Evolutionary conservation across 1,140 invertebrate species (phyloP), one percentile per base, ranked within the genome.

Genomic region (Leptinotarsa defecta): DNA sequence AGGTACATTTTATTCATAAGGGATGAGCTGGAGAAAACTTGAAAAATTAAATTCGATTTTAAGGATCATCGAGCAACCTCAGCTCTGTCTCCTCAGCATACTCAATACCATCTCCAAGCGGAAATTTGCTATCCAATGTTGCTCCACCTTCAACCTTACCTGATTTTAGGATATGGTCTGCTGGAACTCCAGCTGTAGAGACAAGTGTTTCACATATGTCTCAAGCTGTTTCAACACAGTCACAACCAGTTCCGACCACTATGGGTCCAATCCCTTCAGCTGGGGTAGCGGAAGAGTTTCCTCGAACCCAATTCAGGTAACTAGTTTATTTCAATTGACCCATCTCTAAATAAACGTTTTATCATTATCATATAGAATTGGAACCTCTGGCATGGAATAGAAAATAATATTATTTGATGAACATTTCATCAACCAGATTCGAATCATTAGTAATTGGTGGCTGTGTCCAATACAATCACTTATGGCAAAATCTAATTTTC

Each of bases 121-220:
- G 88, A 17, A 89, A 89, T 78, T 78, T 90, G 63, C 83, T 90
- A 65, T 89, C 89, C 4, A 89, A 86, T 80, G 87, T 90, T 4
- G 86, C 88, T 67, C 90, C 90, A 27, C 90, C 90, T 4, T 85
- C 88, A 13, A 87, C 88, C 74, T 83, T 90, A 27, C 90, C 89
- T 11, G 90, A 88, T 80, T 90, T 90, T 81, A 83, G 71, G 48
- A 74, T 81, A 67, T 81, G 43, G 86, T 86, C 24, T 70, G 48
- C 75, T 62, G 22, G 69, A 43, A 48, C 13, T 68, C 68, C 62
- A 43, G 34, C 77, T 73, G 17, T 71, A 13, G 65, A 43, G 15
- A 20, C 69, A 49, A 62, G 70, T 24, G 13, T 67, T 62, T 43
- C 64, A 17, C 63, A 63, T n/a, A 57, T 67, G 15, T 48, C 43